phyloP scores from a whole-genome alignment of 2,888 invertebrate genomes.

The Callosobruchus maculatus region DNA sequence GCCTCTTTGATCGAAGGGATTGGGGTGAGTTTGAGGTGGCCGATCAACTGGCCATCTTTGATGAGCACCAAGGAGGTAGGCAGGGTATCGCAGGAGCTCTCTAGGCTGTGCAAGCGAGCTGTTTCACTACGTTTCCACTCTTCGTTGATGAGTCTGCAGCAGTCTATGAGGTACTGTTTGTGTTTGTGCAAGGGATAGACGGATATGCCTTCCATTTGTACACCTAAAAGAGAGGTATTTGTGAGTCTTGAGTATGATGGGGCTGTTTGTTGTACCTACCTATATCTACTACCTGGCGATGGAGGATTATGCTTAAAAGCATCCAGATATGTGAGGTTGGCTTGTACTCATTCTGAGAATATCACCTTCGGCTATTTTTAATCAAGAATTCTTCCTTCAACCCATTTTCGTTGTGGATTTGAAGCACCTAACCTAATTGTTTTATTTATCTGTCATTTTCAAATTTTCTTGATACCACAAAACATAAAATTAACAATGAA shows the following conservation, averaged over 20 bases:
- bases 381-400: background rate
- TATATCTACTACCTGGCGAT: background rate
- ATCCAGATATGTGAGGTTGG: background rate
- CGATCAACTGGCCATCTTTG: constrained; percentile 58
- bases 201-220: constrained; percentile 33
- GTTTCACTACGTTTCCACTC: constrained; percentile 84
- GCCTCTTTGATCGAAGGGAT: constrained; percentile 67
- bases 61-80: constrained; percentile 71
- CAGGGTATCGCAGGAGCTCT: constrained; percentile 67
- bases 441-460: no score
- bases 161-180: constrained; percentile 66
- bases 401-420: background rate
- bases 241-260: no score
- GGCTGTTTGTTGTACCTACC: no score
- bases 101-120: constrained; percentile 71
- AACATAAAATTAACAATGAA: no score
- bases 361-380: background rate
- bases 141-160: constrained; percentile 75
- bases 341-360: background rate
- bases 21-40: constrained; percentile 75
- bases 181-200: constrained; percentile 70
- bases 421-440: no score
- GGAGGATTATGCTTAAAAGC: background rate
- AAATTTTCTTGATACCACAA: no score
- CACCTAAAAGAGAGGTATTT: no score